Conservation (phyloP, 2,888 invertebrate species). For the Spodoptera littoralis region DNA sequence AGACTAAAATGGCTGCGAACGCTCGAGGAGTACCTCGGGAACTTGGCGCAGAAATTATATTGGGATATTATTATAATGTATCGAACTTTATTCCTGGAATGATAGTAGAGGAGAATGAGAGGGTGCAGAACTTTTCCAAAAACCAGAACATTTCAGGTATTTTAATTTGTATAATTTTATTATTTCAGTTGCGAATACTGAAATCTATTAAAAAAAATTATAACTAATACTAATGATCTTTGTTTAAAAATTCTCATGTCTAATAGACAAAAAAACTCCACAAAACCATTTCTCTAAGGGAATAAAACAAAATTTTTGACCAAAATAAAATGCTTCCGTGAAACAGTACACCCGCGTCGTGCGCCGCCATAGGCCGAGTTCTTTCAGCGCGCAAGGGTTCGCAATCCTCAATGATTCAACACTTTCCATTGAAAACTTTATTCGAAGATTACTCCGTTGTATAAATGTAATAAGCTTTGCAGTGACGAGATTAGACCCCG, state of each 20-base stretch:
- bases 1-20: conserved; percentile 62
- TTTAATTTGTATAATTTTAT: no score
- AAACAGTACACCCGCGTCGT: conserved; percentile 57
- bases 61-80: neutral
- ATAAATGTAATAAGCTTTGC: conserved; percentile 89
- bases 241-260: no score
- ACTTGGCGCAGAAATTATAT: conserved; percentile 1
- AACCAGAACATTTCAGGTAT: no score
- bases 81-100: no score
- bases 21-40: conserved; percentile 47
- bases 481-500: conserved; percentile 88
- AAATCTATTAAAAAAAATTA: no score
- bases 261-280: no score
- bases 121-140: no score
- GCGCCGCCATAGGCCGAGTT: conserved; percentile 67
- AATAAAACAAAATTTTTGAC: neutral
- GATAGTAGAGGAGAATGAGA: no score
- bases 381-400: conserved; percentile 85
- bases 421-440: conserved; percentile 88
- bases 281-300: no score
- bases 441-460: conserved; percentile 88
- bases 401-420: conserved; percentile 86
- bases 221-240: no score
- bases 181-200: no score
- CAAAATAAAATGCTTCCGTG: conserved; percentile 1